Conservation (phyloP, 2,797 vertebrate genomes). For the Lacerta agilis region DNA sequence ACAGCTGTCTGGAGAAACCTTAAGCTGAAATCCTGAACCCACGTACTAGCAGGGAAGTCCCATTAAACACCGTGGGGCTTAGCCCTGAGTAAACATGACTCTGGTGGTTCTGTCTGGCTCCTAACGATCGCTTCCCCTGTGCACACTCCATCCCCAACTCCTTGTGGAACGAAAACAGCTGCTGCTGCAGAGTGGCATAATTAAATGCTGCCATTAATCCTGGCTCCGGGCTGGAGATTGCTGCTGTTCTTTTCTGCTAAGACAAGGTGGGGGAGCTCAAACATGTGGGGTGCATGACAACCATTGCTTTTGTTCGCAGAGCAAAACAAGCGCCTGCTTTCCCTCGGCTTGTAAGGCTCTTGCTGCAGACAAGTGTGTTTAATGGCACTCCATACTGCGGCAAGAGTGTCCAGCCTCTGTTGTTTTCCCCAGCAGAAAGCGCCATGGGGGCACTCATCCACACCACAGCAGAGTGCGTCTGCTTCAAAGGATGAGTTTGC, state of each 20-base stretch:
- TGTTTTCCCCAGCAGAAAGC: neutral
- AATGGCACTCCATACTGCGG: neutral
- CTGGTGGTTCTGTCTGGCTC: neutral
- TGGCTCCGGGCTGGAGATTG: slow-evolving; percentile 19
- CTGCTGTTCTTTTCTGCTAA: slow-evolving; percentile 28
- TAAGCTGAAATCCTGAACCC: neutral
- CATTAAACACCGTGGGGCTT: neutral
- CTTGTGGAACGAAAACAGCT: neutral
- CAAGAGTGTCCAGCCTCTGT: neutral
- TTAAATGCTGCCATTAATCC: slow-evolving; percentile 41
- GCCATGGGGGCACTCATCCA: neutral
- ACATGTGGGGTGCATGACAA: slow-evolving; percentile 15
- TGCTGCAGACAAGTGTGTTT: neutral
- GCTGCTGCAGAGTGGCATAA: slow-evolving; percentile 13
- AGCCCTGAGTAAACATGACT: neutral
- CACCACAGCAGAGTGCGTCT: neutral
- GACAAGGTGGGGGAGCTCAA: neutral
- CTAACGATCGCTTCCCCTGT: neutral
- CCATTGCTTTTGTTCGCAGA: slow-evolving; percentile 11
- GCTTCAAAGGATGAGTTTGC: neutral
- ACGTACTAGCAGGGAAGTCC: neutral
- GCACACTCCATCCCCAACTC: slow-evolving; percentile 1
- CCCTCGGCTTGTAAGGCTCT: neutral
- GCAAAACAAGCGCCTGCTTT: neutral
- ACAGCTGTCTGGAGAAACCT: neutral